Evolutionary conservation across 2,888 invertebrate genomes (phyloP).

Genomic region (Phortica okadai): DNA sequence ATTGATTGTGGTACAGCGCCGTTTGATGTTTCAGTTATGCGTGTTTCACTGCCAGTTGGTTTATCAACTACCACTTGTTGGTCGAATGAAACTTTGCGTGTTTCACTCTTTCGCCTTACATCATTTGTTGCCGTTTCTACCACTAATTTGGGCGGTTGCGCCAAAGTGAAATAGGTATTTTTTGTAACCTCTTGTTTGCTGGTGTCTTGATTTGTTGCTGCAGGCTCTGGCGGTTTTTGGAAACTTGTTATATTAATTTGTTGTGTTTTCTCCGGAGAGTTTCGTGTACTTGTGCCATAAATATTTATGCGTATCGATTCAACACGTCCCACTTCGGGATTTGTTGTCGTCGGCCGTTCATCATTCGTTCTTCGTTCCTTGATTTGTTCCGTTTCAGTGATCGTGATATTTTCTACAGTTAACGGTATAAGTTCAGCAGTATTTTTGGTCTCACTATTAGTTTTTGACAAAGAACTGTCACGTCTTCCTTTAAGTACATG

Average conservation of each 20-base stretch:
- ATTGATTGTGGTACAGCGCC: not conserved
- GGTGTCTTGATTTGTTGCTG: not conserved
- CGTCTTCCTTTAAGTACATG: not conserved
- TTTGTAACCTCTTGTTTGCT: not conserved
- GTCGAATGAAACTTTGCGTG: not conserved
- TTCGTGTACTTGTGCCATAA: constrained; percentile 47
- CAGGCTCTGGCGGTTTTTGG: not conserved
- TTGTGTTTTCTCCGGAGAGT: constrained; percentile 39
- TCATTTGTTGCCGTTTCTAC: not conserved
- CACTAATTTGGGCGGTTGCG: not conserved
- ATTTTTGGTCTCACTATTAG: constrained; percentile 32
- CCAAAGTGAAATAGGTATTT: constrained; percentile 4
- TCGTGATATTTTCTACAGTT: not conserved
- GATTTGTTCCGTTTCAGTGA: not conserved
- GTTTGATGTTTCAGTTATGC: not conserved
- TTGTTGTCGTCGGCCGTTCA: not conserved
- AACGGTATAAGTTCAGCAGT: constrained; percentile 4
- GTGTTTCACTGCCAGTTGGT: not conserved
- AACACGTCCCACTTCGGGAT: constrained; percentile 46
- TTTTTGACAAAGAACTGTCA: not conserved
- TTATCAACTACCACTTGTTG: too few species aligned
- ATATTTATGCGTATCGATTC: constrained; percentile 55
- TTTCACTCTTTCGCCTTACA: not conserved
- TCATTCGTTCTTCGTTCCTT: not conserved
- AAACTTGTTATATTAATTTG: not conserved